These are phyloP conservation scores for Datnioides undecimradiatus DNA, from an alignment of 2,113 vertebrate species.

Conservation along the genomic window DNA sequence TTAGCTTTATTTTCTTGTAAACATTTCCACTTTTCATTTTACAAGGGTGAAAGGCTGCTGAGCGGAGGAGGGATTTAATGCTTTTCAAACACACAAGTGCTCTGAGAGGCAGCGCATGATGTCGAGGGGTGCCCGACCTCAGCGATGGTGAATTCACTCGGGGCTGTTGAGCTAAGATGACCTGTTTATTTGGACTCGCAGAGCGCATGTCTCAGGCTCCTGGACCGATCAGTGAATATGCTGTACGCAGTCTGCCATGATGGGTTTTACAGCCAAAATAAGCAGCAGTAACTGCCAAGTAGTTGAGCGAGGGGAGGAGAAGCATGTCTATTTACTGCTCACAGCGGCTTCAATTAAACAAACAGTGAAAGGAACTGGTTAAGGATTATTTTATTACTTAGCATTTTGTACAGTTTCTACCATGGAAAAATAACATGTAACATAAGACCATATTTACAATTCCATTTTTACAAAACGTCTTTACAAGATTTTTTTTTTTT, in stretches of 20 bases:
- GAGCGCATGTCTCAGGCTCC: slow-evolving; percentile 66
- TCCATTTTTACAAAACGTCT: slow-evolving; percentile 91
- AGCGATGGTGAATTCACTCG: slow-evolving; percentile 42
- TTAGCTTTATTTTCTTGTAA: slow-evolving; percentile 54
- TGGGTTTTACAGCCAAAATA: slow-evolving; percentile 74
- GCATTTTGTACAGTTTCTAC: slow-evolving; percentile 93
- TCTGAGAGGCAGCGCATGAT: slow-evolving; percentile 49
- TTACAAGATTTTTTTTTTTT: slow-evolving; percentile 88
- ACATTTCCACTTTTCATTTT: slow-evolving; percentile 61
- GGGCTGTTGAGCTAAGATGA: slow-evolving; percentile 62
- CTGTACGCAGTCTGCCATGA: slow-evolving; percentile 59
- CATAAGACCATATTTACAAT: slow-evolving; percentile 94
- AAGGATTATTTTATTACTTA: slow-evolving; percentile 92
- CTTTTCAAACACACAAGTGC: slow-evolving; percentile 51
- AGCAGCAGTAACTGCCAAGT: slow-evolving; percentile 73
- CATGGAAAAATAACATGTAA: slow-evolving; percentile 89
- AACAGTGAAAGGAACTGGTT: slow-evolving; percentile 72
- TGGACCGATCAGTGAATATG: slow-evolving; percentile 64
- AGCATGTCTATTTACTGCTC: slow-evolving; percentile 61
- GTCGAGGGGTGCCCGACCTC: slow-evolving; percentile 43
- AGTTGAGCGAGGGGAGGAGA: slow-evolving; percentile 45
- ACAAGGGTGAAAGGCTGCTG: slow-evolving; percentile 38
- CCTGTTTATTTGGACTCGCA: slow-evolving; percentile 79
- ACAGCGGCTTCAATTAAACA: slow-evolving; percentile 57
- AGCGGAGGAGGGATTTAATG: slow-evolving; percentile 56